Evolutionary conservation across 2,888 invertebrate species (phyloP).

Genomic region (Mellilla xanthometata): DNA sequence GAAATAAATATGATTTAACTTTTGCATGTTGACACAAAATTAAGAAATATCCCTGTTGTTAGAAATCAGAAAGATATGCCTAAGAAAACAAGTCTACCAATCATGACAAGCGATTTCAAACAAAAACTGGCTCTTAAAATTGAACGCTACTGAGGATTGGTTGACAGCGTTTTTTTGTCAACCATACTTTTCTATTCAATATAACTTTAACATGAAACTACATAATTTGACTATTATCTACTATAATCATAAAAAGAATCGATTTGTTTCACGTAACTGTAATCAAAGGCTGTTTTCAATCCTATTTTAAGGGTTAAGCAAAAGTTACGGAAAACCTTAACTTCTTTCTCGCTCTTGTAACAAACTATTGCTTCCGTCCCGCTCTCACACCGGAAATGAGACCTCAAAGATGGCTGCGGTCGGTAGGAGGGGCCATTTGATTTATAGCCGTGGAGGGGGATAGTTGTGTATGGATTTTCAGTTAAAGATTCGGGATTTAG

Average conservation of each 20-base stretch:
- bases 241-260: not conserved
- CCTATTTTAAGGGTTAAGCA: constrained; percentile 27
- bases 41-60: no score
- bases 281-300: constrained; percentile 3
- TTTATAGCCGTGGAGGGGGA: constrained; percentile 57
- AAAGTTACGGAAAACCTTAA: constrained; percentile 43
- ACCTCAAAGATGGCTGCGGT: constrained; percentile 80
- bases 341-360: constrained; percentile 35
- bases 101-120: no score
- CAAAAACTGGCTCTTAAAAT: no score
- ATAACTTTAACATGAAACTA: no score
- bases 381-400: constrained; percentile 68
- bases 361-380: constrained; percentile 46
- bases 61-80: no score
- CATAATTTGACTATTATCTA: no score
- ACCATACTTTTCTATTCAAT: no score
- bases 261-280: not conserved
- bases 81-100: no score
- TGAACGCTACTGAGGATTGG: no score
- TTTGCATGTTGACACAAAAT: no score
- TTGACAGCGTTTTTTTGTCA: no score
- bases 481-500: constrained; percentile 32
- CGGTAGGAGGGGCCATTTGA: constrained; percentile 77
- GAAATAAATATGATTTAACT: no score
- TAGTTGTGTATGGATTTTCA: constrained; percentile 38